Percentiles rank a stretch among this genome's conserved stretches.
These are phyloP conservation scores for Microcaecilia unicolor DNA, from an alignment of 2,797 vertebrate genomes.

Conservation along the genomic window DNA sequence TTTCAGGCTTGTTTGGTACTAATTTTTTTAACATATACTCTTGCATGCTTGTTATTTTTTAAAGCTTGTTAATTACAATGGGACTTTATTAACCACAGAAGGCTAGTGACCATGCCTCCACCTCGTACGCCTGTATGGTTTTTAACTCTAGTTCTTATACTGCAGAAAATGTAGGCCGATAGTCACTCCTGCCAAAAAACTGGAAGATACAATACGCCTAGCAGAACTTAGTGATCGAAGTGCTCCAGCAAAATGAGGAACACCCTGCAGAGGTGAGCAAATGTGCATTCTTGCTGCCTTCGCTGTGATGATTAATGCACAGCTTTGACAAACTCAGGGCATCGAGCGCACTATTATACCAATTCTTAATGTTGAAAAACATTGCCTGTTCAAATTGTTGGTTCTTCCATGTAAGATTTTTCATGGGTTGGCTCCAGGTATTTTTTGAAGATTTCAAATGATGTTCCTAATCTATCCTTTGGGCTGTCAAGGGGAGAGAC, in stretches of 20 bases:
- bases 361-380: no score
- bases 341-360: no score
- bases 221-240: conserved; percentile 95
- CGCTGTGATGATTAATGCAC: no score
- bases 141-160: conserved; percentile 78
- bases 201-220: conserved; percentile 94
- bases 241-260: conserved; percentile 96
- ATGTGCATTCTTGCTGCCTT: neutral
- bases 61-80: conserved; percentile 39
- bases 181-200: conserved; percentile 96
- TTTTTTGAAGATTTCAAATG: no score
- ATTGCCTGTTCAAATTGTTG: no score
- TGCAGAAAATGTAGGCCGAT: conserved; percentile 96
- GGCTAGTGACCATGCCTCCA: conserved; percentile 40
- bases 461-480: no score
- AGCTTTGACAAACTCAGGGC: no score
- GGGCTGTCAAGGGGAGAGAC: no score
- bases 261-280: conserved; percentile 93
- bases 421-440: no score
- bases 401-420: no score
- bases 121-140: conserved; percentile 32
- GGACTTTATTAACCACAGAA: conserved; percentile 34
- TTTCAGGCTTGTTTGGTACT: conserved; percentile 61
- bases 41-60: conserved; percentile 57
- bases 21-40: conserved; percentile 58